A percentile compares a stretch with the other conserved stretches of the same genome.
phyloP scores from a whole-genome alignment of 2,888 invertebrate genomes.

The Peribatodes rhomboidaria region DNA sequence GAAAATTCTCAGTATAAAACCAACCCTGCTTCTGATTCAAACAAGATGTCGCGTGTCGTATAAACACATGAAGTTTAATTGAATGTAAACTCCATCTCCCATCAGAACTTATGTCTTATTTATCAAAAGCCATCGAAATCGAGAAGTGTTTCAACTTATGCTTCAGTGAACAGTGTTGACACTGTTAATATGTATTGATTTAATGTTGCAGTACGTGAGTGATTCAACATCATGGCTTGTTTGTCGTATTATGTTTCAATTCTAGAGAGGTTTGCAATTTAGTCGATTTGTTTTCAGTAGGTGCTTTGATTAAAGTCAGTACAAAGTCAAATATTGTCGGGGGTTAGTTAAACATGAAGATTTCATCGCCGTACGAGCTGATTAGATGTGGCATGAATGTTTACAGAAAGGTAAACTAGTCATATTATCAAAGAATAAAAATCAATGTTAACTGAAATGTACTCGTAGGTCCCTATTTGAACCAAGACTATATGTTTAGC shows the following conservation, averaged over 20 bases:
- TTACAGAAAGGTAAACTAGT: not conserved
- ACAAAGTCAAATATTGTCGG: not conserved
- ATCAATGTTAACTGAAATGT: too few species aligned
- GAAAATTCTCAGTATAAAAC: not conserved
- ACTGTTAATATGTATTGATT: constrained; percentile 23
- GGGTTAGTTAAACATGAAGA: not conserved
- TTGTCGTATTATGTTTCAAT: not conserved
- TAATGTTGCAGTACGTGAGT: constrained; percentile 22
- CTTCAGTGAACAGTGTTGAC: constrained; percentile 23
- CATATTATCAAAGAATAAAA: too few species aligned
- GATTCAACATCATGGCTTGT: not conserved
- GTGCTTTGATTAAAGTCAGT: not conserved
- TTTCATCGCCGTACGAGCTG: not conserved
- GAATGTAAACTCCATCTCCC: constrained; percentile 20
- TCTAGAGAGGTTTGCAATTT: not conserved
- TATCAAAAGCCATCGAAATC: constrained; percentile 24
- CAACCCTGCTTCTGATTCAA: not conserved
- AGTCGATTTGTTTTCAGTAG: not conserved
- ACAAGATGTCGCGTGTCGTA: constrained; percentile 1
- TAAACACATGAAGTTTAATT: constrained; percentile 19
- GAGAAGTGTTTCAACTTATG: constrained; percentile 14
- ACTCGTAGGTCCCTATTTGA: too few species aligned
- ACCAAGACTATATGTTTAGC: too few species aligned
- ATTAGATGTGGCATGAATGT: not conserved
- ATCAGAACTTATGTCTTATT: constrained; percentile 15